Evolutionary conservation across 37 sponge, comb jelly and placozoan species (phyloP).

Genomic region (Spongilla lacustris): DNA sequence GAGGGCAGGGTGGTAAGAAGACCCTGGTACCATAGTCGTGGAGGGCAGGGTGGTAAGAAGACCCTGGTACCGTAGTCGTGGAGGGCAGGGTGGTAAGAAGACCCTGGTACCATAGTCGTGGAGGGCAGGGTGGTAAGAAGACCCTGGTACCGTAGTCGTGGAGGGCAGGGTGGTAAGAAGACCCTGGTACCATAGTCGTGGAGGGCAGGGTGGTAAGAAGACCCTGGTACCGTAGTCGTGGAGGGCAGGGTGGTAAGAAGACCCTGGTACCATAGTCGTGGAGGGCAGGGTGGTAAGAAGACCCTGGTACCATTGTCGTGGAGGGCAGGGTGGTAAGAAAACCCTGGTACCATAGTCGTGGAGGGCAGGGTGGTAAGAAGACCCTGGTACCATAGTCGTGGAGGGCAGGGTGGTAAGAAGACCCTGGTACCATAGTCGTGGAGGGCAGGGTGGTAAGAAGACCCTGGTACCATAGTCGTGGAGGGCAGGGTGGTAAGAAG

Average conservation of each 20-base stretch:
- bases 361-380: slow-evolving; percentile 41
- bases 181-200: slow-evolving; percentile 72
- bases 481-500: slow-evolving; percentile 41
- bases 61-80: slow-evolving; percentile 71
- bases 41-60: slow-evolving; percentile 41
- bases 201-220: slow-evolving; percentile 41
- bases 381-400: slow-evolving; percentile 72
- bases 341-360: slow-evolving; percentile 72
- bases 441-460: slow-evolving; percentile 41
- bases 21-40: slow-evolving; percentile 72
- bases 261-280: slow-evolving; percentile 72
- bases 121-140: slow-evolving; percentile 41
- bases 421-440: slow-evolving; percentile 72
- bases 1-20: slow-evolving; percentile 41
- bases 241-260: slow-evolving; percentile 41
- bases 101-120: slow-evolving; percentile 72
- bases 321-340: slow-evolving; percentile 41
- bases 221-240: slow-evolving; percentile 71
- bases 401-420: slow-evolving; percentile 41
- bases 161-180: slow-evolving; percentile 41
- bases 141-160: slow-evolving; percentile 71
- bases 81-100: slow-evolving; percentile 41
- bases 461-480: slow-evolving; percentile 72
- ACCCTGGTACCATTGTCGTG: slow-evolving; percentile 71
- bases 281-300: slow-evolving; percentile 41